These are phyloP conservation scores for Delphinus delphis DNA, from an alignment of 2,113 vertebrate species.

Conservation along the genomic window DNA sequence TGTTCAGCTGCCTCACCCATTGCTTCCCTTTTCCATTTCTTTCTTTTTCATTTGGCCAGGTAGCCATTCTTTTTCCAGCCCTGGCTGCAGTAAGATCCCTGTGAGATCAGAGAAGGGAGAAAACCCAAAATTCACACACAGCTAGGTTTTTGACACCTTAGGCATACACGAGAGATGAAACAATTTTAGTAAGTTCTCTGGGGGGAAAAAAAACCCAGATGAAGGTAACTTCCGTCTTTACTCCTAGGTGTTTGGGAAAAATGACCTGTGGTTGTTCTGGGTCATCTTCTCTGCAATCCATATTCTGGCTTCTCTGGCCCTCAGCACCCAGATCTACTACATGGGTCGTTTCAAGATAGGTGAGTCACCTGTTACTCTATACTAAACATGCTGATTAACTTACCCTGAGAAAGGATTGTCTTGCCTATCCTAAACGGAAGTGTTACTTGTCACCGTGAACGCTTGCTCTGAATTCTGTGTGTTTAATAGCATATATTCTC, in stretches of 20 bases:
- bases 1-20: neutral
- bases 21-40: neutral
- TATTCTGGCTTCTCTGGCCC: conserved; percentile 84
- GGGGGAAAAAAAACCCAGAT: neutral
- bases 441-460: neutral
- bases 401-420: neutral
- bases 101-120: neutral
- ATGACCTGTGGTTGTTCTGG: conserved; percentile 89
- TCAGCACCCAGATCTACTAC: conserved; percentile 90
- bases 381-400: neutral
- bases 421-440: neutral
- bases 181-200: neutral
- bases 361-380: conserved; percentile 69
- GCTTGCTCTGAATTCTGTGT: neutral
- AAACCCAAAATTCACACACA: neutral
- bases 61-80: neutral
- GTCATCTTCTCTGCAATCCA: conserved; percentile 86
- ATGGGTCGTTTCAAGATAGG: conserved; percentile 89
- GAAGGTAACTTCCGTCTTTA: conserved; percentile 36
- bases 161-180: neutral
- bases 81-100: neutral
- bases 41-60: neutral
- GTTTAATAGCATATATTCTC: neutral
- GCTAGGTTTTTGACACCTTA: neutral
- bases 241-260: conserved; percentile 87